Conservation (phyloP, 2,113 vertebrate species). For the Atherinomorus stipes region DNA sequence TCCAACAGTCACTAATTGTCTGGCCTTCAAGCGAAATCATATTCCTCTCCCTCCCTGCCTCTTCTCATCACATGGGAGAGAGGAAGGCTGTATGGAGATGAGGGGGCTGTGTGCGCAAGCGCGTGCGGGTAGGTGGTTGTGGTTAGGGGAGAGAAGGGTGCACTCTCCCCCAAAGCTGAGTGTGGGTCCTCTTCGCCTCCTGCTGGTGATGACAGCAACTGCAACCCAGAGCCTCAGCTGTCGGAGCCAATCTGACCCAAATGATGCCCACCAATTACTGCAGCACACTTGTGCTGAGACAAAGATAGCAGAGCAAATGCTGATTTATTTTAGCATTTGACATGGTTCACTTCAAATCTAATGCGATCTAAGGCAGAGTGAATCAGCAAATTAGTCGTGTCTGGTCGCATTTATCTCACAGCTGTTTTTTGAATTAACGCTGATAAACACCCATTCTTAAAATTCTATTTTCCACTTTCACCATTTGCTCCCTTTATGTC, state of each 20-base stretch:
- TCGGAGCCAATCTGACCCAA: conserved; percentile 51
- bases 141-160: neutral
- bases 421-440: neutral
- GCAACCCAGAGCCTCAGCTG: conserved; percentile 47
- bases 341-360: conserved; percentile 23
- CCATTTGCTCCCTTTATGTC: neutral
- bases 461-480: neutral
- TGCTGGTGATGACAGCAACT: conserved; percentile 42
- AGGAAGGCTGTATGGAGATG: conserved; percentile 24
- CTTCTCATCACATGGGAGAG: conserved; percentile 41
- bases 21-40: conserved; percentile 72
- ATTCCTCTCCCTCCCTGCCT: conserved; percentile 25
- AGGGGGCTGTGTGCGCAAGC: conserved; percentile 38
- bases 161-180: neutral
- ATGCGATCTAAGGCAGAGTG: conserved; percentile 35
- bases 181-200: conserved; percentile 59
- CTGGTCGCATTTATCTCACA: conserved; percentile 3
- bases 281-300: conserved; percentile 32
- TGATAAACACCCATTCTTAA: neutral
- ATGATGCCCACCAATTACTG: conserved; percentile 52
- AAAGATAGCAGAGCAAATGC: conserved; percentile 32
- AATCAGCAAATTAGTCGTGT: conserved; percentile 32
- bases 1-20: conserved; percentile 77
- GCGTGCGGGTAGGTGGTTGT: conserved; percentile 4
- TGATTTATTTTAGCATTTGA: conserved; percentile 44